Evolutionary conservation across 2,888 invertebrate genomes (phyloP).

Genomic region (Anaspis maculata): DNA sequence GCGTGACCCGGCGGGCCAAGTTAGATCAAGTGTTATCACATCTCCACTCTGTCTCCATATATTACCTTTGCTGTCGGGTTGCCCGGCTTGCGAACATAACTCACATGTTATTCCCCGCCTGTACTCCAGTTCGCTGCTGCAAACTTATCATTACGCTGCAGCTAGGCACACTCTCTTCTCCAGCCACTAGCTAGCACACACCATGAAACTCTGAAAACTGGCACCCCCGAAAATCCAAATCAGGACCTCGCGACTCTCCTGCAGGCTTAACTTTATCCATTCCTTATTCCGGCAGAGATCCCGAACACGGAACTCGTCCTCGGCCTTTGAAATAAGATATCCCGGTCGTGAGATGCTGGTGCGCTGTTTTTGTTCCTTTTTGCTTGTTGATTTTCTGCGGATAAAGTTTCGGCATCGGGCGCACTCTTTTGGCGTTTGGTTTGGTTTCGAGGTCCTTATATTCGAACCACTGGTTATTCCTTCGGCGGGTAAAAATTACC

Average conservation of each 20-base stretch:
- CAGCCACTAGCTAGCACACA: conserved; percentile 16
- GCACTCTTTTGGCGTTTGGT: too few relatives aligned
- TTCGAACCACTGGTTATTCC: too few relatives aligned
- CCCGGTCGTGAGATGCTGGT: too few relatives aligned
- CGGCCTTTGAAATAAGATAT: too few relatives aligned
- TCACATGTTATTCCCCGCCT: conserved; percentile 26
- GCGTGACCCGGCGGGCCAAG: conserved; percentile 28
- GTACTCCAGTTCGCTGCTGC: conserved; percentile 18
- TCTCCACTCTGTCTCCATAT: conserved; percentile 37
- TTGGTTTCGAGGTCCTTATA: too few relatives aligned
- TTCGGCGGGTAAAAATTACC: too few relatives aligned
- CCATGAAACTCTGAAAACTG: conserved; percentile 7
- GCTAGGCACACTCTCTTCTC: too few relatives aligned
- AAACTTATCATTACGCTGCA: conserved; percentile 29
- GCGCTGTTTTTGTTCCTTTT: too few relatives aligned
- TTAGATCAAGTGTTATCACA: conserved; percentile 37
- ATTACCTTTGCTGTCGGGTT: conserved; percentile 26
- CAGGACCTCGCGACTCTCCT: conserved; percentile 18
- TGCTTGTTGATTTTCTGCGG: too few relatives aligned
- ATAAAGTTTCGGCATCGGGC: too few relatives aligned
- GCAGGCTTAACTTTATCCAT: conserved; percentile 23
- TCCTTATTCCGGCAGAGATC: conserved; percentile 27
- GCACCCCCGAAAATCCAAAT: conserved; percentile 20
- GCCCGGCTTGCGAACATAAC: conserved; percentile 24
- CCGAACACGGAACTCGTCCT: too few relatives aligned